Conservation (phyloP, 2,113 vertebrate genomes). For the Boulengeromyrus knoepffleri region DNA sequence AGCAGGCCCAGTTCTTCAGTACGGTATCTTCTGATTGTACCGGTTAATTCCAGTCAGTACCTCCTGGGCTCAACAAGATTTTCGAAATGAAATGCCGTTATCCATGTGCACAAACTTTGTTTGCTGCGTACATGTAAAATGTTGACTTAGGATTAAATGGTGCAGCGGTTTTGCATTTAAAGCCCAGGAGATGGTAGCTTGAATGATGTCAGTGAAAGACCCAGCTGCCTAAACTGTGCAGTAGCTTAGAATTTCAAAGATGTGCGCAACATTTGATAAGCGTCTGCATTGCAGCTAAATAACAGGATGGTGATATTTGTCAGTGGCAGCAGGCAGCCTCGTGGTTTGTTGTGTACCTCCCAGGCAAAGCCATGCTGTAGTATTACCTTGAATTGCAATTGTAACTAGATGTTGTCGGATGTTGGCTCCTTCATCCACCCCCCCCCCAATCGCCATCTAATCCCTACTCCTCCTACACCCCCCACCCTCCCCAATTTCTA, state of each 20-base stretch:
- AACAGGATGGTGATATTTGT: background rate
- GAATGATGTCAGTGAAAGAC: background rate
- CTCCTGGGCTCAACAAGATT: background rate
- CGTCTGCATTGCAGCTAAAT: background rate
- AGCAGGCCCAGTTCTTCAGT: background rate
- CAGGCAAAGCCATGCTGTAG: background rate
- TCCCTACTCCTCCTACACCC: background rate
- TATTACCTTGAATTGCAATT: background rate
- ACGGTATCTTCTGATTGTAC: background rate
- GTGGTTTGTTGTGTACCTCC: background rate
- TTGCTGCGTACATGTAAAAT: background rate
- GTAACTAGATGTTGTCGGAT: background rate
- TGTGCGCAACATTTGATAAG: background rate
- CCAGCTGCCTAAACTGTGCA: background rate
- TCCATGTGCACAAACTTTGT: background rate
- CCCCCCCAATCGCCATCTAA: background rate
- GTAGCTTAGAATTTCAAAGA: background rate
- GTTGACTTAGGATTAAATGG: background rate
- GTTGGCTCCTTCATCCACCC: background rate
- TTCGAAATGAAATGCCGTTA: background rate
- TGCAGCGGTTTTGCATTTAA: background rate
- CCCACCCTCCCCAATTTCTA: background rate
- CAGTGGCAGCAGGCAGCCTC: background rate
- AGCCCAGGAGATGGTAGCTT: background rate
- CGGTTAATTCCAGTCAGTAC: background rate